Conservation (phyloP, 1,140 invertebrate genomes). For the Ostrea edulis region DNA sequence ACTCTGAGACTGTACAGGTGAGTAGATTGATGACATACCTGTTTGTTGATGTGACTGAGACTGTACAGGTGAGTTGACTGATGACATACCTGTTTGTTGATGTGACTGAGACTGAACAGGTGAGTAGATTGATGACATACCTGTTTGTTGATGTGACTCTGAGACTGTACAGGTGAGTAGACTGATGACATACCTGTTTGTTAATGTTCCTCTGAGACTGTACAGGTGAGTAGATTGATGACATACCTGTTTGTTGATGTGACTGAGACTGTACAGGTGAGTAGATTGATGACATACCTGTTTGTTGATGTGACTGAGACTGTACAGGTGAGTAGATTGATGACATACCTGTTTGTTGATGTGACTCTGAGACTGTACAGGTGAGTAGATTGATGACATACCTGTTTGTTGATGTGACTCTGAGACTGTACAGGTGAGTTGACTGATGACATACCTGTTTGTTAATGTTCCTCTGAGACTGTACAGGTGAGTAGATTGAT, state of each 20-base stretch:
- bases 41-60: background rate
- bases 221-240: background rate
- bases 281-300: background rate
- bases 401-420: background rate
- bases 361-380: too few relatives aligned
- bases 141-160: background rate
- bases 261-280: slow-evolving; percentile 48
- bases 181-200: background rate
- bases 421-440: too few relatives aligned
- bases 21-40: background rate
- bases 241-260: slow-evolving; percentile 50
- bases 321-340: too few relatives aligned
- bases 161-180: too few relatives aligned
- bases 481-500: too few relatives aligned
- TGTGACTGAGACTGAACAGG: too few relatives aligned
- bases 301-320: background rate
- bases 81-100: background rate
- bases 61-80: too few relatives aligned
- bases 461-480: slow-evolving; percentile 48
- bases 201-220: background rate
- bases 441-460: slow-evolving; percentile 51
- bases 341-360: background rate
- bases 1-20: too few relatives aligned
- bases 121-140: background rate
- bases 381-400: too few relatives aligned